phyloP scores from a whole-genome alignment of 2,113 vertebrate species.

The Eira barbara region DNA sequence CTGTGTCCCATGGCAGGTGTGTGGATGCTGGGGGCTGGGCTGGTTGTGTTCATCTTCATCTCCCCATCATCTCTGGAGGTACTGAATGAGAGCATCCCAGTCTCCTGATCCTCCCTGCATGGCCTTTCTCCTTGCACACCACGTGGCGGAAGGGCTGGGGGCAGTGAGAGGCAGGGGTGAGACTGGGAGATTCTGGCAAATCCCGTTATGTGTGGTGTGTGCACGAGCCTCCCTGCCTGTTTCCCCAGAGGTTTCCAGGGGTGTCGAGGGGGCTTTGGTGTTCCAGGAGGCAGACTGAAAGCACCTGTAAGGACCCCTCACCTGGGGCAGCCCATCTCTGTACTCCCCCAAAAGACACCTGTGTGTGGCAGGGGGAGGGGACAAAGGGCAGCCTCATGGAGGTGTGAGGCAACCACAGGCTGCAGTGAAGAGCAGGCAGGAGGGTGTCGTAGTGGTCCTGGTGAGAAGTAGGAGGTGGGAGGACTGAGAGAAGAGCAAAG shows the following conservation, averaged over 20 bases:
- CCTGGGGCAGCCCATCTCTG: background rate
- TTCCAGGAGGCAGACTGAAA: background rate
- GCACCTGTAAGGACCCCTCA: background rate
- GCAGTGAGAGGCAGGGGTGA: background rate
- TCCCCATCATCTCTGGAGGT: background rate
- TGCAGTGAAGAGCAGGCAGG: too few relatives aligned
- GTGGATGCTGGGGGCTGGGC: background rate
- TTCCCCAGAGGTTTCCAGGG: background rate
- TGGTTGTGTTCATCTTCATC: background rate
- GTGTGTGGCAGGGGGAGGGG: background rate
- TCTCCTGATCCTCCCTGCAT: fast-evolving
- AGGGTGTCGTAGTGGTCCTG: fast-evolving
- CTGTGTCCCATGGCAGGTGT: fast-evolving
- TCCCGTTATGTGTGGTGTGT: background rate
- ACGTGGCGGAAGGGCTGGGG: fast-evolving
- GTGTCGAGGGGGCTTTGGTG: fast-evolving
- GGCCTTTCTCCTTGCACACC: background rate
- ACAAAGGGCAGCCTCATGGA: background rate
- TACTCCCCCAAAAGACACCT: background rate
- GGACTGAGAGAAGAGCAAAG: background rate
- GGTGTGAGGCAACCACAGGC: background rate
- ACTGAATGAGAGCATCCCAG: background rate
- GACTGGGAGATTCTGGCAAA: background rate
- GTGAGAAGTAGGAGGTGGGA: background rate
- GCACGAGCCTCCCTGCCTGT: background rate